Base-by-base conservation (phyloP, 1,140 invertebrate genomes). In the Drosophila cardini region DNA sequence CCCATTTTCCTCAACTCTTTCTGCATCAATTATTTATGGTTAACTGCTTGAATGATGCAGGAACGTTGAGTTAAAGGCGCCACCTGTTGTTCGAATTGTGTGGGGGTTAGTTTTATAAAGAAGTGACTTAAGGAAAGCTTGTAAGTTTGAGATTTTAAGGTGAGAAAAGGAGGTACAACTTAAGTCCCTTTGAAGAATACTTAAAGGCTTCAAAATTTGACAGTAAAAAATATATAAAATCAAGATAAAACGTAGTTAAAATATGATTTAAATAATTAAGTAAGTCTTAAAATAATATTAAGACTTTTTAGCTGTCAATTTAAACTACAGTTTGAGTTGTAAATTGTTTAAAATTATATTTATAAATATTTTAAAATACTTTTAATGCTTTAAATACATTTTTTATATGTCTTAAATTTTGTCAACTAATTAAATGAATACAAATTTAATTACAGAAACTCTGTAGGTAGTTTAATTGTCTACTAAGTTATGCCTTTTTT, bases 11-110 rank as follows among this genome's bases (percentile, higher is more conserved):
- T 38, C 26, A 16, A 10, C n/a, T 43, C 11, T 36, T 38, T 7
- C 21, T 50, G 10, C 32, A 72, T 26, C 18, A 16, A 45, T 60
- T 45, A 72, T 58, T 60, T 53, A 68, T 60, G 8, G 40, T 7
- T 3, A 18, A 42, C 34, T 36, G 30, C 26, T 50, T 52, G 42
- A 16, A 9, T 36, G 30, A 32, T 34, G 16, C 11, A 46, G n/a
- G 26, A 69, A 15, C n/a, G 38, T 15, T 32, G 16, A 6, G n/a
- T 34, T 53, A 10, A 32, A 18, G 30, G 42, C 58, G 58, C 58
- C 58, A 61, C 15, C 58, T 61, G 21, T 32, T 40, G 26, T 18
- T 15, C 11, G 13, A n/a, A 48, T 30, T n/a, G n/a, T 43, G 40
- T 13, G 40, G n/a, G 2, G 40, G n/a, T 11, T 38, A 10, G 36